phyloP scores from a whole-genome alignment of 2,888 invertebrate species.

The Chloromyia formosa region DNA sequence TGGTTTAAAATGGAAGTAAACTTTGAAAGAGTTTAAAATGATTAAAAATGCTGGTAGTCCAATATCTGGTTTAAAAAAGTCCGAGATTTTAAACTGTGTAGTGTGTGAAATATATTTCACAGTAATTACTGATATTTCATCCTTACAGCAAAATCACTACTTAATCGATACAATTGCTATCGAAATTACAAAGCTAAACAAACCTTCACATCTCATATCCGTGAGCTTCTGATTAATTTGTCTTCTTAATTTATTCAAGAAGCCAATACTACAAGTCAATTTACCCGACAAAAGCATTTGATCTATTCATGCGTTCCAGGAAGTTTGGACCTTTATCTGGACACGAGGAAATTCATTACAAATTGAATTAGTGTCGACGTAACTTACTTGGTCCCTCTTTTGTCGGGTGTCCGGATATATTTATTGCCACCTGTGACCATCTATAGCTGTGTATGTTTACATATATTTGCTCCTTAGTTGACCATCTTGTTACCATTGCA shows the following conservation, averaged over 20 bases:
- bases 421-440: slow-evolving; percentile 9
- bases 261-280: not conserved
- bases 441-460: not conserved
- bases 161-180: too few relatives aligned
- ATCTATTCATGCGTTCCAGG: not conserved
- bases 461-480: not conserved
- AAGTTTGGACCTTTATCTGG: not conserved
- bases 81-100: too few relatives aligned
- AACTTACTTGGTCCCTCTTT: slow-evolving; percentile 5
- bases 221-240: too few relatives aligned
- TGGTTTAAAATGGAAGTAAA: too few relatives aligned
- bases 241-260: not conserved
- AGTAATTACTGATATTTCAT: too few relatives aligned
- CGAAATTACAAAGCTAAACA: too few relatives aligned
- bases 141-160: too few relatives aligned
- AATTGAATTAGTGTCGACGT: slow-evolving; percentile 19
- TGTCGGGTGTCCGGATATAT: not conserved
- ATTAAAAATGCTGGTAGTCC: too few relatives aligned
- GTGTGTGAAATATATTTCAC: too few relatives aligned
- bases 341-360: slow-evolving; percentile 26
- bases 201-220: too few relatives aligned
- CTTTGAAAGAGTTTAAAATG: too few relatives aligned
- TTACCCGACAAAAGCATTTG: slow-evolving; percentile 6
- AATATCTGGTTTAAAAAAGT: too few relatives aligned
- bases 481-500: not conserved